These are phyloP conservation scores for Eubasilissa splendida DNA, from an alignment of 2,888 invertebrate genomes.

Conservation along the genomic window DNA sequence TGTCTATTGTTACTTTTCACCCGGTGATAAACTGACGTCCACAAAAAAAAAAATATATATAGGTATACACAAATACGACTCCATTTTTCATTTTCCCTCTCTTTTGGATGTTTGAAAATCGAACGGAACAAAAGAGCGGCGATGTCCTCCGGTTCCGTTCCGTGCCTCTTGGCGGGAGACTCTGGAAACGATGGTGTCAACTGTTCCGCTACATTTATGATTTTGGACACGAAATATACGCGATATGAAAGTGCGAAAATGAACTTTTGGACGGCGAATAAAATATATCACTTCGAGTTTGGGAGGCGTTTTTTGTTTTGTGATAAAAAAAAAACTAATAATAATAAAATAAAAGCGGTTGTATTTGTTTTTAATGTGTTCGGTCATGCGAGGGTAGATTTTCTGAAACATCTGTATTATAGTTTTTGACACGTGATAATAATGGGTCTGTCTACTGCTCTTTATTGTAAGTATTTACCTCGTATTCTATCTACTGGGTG, in stretches of 20 bases:
- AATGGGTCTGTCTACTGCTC: no score
- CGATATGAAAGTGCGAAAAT: slow-evolving; percentile 21
- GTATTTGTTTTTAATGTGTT: slow-evolving; percentile 26
- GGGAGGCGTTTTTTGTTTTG: slow-evolving; percentile 3
- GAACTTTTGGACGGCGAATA: slow-evolving; percentile 14
- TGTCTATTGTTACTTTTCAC: slow-evolving; percentile 8
- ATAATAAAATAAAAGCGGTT: slow-evolving; percentile 17
- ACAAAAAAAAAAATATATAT: slow-evolving; percentile 16
- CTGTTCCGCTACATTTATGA: slow-evolving; percentile 19
- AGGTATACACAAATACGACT: neutral
- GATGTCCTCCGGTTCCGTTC: slow-evolving; percentile 1
- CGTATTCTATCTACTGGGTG: no score
- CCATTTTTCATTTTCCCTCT: slow-evolving; percentile 19
- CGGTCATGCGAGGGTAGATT: slow-evolving; percentile 19
- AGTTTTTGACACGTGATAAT: neutral
- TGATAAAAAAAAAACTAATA: neutral
- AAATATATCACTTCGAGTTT: slow-evolving; percentile 28
- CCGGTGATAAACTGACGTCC: slow-evolving; percentile 24
- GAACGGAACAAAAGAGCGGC: slow-evolving; percentile 23
- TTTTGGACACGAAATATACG: slow-evolving; percentile 26
- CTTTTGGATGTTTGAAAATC: neutral
- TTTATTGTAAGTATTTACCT: no score
- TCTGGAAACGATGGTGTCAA: slow-evolving; percentile 17
- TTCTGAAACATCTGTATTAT: slow-evolving; percentile 34
- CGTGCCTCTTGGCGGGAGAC: slow-evolving; percentile 6